Percentiles rank a stretch among this genome's conserved stretches.
Evolutionary conservation across 1,140 invertebrate genomes (phyloP).

Genomic region (Chironomus striatipennis): DNA sequence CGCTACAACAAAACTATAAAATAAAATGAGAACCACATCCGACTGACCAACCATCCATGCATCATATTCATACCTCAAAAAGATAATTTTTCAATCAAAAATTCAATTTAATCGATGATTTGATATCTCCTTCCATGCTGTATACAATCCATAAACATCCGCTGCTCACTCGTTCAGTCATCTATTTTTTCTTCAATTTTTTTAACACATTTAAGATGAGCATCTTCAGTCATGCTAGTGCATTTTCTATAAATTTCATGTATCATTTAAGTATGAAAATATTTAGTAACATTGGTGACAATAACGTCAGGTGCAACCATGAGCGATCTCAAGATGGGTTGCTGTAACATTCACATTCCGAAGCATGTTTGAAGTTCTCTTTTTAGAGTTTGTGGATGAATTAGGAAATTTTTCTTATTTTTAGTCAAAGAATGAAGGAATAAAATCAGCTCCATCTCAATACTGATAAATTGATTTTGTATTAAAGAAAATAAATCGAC

Average conservation of each 20-base stretch:
- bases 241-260: not conserved
- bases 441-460: not conserved
- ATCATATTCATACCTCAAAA: too few relatives aligned
- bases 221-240: too few relatives aligned
- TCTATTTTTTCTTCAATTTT: too few relatives aligned
- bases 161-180: too few relatives aligned
- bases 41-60: too few relatives aligned
- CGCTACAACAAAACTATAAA: too few relatives aligned
- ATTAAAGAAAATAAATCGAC: constrained; percentile 1
- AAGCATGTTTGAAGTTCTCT: not conserved
- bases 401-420: not conserved
- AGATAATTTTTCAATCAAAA: too few relatives aligned
- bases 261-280: not conserved
- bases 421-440: not conserved
- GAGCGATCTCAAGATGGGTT: constrained; percentile 1
- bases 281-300: not conserved
- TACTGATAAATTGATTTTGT: constrained; percentile 14
- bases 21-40: too few relatives aligned
- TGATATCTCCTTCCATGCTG: too few relatives aligned
- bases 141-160: too few relatives aligned
- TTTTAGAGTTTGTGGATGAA: not conserved
- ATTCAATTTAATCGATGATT: too few relatives aligned
- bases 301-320: constrained; percentile 5
- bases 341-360: not conserved
- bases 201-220: too few relatives aligned